A percentile compares a stretch with the other conserved stretches of the same genome.
phyloP scores from a whole-genome alignment of 1,140 invertebrate species.

The Octopus sinensis region DNA sequence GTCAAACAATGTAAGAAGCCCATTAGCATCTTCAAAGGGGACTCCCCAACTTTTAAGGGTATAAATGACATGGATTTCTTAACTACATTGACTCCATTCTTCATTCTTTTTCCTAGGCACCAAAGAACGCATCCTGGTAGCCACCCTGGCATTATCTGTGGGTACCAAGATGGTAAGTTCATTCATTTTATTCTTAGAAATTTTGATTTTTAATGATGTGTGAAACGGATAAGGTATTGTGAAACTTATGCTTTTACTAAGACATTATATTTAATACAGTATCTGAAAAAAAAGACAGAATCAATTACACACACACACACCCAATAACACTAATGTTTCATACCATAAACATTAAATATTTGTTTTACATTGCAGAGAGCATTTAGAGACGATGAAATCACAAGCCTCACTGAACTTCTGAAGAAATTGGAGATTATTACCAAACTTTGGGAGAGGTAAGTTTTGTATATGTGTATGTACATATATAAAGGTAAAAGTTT shows the following conservation, averaged over 20 bases:
- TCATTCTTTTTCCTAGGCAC: constrained; percentile 54
- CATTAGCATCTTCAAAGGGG: no score
- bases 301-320: no score
- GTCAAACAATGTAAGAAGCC: no score
- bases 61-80: no score
- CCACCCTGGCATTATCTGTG: constrained; percentile 68
- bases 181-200: no score
- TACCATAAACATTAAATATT: no score
- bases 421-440: constrained; percentile 66
- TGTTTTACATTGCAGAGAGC: constrained; percentile 43
- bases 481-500: no score
- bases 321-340: no score
- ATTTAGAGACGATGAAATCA: constrained; percentile 57
- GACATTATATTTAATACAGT: background rate
- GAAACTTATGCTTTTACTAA: background rate
- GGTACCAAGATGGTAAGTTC: constrained; percentile 62
- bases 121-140: constrained; percentile 65
- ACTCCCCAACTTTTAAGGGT: no score
- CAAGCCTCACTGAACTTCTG: constrained; percentile 56
- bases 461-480: background rate
- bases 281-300: background rate
- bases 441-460: constrained; percentile 62
- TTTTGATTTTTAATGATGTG: background rate
- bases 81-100: background rate
- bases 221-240: background rate